A percentile compares a stretch with the other conserved stretches of the same genome.
These are phyloP conservation scores for Perithous albicinctus DNA, from an alignment of 2,888 invertebrate genomes.

Conservation along the genomic window DNA sequence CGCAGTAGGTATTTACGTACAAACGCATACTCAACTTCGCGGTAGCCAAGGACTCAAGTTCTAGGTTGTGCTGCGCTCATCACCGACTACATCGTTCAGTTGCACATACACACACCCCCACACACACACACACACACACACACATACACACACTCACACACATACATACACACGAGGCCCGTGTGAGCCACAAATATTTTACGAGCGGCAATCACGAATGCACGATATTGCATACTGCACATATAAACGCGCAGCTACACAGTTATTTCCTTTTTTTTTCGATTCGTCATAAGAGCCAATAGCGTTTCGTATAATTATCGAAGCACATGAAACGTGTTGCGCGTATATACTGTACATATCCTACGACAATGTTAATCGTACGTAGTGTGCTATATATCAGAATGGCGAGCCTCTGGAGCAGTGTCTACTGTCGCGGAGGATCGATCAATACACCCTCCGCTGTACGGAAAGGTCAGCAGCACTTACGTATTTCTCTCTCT, in stretches of 20 bases:
- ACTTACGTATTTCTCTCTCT: constrained; percentile 58
- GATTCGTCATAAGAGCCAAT: not conserved
- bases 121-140: no score
- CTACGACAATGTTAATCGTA: constrained; percentile 30
- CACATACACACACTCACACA: no score
- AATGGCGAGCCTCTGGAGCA: constrained; percentile 51
- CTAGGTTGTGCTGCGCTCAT: constrained; percentile 17
- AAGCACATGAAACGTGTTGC: constrained; percentile 3
- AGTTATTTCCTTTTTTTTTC: not conserved
- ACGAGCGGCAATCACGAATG: constrained; percentile 15
- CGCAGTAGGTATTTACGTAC: constrained; percentile 13
- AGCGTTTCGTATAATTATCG: constrained; percentile 2
- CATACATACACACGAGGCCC: no score
- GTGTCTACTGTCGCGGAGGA: constrained; percentile 44
- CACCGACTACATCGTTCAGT: constrained; percentile 8
- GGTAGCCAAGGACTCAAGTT: constrained; percentile 44
- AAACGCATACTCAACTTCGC: not conserved
- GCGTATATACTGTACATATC: not conserved
- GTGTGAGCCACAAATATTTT: no score
- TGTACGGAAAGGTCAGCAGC: constrained; percentile 71
- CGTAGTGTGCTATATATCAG: not conserved
- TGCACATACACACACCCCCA: not conserved
- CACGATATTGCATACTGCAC: not conserved
- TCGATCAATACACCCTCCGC: constrained; percentile 68
- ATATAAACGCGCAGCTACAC: not conserved